phyloP scores from a whole-genome alignment of 2,113 vertebrate genomes.

The Sprattus sprattus region DNA sequence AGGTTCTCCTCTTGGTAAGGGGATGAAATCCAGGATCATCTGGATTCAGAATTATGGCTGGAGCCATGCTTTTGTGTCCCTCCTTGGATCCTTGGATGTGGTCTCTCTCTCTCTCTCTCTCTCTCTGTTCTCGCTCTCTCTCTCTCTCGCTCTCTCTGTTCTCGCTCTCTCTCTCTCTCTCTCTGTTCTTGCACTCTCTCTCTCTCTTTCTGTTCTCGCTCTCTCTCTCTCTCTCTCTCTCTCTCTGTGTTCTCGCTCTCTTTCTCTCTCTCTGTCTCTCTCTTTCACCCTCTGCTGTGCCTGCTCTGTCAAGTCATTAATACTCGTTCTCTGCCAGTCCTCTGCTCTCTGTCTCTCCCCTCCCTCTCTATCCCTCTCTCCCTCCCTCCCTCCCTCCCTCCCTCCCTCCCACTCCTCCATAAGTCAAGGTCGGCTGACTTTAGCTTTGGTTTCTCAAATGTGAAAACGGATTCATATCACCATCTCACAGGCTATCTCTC shows the following conservation, averaged over 20 bases:
- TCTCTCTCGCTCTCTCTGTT: not conserved
- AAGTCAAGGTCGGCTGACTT: conserved; percentile 47
- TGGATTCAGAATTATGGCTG: not conserved
- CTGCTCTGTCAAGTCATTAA: conserved; percentile 44
- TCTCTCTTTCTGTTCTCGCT: not conserved
- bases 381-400: conserved; percentile 7
- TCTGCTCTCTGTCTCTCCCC: conserved; percentile 2
- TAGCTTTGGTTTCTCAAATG: conserved; percentile 38
- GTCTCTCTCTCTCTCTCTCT: not conserved
- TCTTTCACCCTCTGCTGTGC: conserved; percentile 28
- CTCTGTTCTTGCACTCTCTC: conserved; percentile 26
- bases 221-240: not conserved
- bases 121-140: too few relatives aligned
- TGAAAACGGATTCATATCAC: conserved; percentile 31
- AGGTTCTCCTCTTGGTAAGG: not conserved
- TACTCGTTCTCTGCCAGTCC: conserved; percentile 32
- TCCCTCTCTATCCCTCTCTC: not conserved
- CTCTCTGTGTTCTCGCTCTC: not conserved
- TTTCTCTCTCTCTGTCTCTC: not conserved
- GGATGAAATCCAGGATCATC: not conserved
- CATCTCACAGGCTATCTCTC: not conserved
- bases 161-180: conserved; percentile 13
- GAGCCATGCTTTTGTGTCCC: not conserved
- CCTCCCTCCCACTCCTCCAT: conserved; percentile 26
- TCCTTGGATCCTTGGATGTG: conserved; percentile 2